These are phyloP conservation scores for Malachius bipustulatus DNA, from an alignment of 2,888 invertebrate species.

Conservation along the genomic window DNA sequence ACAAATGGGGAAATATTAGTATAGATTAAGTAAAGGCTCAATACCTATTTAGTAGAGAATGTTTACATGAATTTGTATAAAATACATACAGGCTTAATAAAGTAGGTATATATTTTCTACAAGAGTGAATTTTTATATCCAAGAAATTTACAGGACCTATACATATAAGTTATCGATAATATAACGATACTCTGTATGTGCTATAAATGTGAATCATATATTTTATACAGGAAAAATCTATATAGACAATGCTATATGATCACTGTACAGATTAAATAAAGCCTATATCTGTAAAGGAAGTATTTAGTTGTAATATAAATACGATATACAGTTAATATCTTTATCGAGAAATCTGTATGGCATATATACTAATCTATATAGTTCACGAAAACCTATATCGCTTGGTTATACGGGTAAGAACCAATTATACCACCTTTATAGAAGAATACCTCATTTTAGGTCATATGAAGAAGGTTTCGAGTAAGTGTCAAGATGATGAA, in stretches of 20 bases:
- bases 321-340: constrained; percentile 1
- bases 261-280: constrained; percentile 2
- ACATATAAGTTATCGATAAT: not conserved
- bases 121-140: not conserved
- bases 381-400: constrained; percentile 1
- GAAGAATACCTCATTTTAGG: too few species aligned
- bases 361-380: not conserved
- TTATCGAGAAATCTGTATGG: constrained; percentile 5
- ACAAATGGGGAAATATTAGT: not conserved
- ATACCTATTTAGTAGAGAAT: not conserved
- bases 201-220: not conserved
- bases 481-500: too few species aligned
- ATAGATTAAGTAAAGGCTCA: not conserved
- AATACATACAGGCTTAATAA: not conserved
- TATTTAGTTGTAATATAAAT: constrained; percentile 3
- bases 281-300: constrained; percentile 1
- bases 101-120: not conserved
- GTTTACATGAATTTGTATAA: too few species aligned
- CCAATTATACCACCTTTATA: too few species aligned
- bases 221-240: constrained; percentile 1
- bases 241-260: not conserved
- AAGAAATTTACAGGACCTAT: constrained; percentile 1
- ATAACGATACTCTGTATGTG: constrained; percentile 1
- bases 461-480: too few species aligned
- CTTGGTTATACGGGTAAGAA: constrained; percentile 1